Evolutionary conservation across 1,140 invertebrate species (phyloP).

Genomic region (Platorchestia sp.): DNA sequence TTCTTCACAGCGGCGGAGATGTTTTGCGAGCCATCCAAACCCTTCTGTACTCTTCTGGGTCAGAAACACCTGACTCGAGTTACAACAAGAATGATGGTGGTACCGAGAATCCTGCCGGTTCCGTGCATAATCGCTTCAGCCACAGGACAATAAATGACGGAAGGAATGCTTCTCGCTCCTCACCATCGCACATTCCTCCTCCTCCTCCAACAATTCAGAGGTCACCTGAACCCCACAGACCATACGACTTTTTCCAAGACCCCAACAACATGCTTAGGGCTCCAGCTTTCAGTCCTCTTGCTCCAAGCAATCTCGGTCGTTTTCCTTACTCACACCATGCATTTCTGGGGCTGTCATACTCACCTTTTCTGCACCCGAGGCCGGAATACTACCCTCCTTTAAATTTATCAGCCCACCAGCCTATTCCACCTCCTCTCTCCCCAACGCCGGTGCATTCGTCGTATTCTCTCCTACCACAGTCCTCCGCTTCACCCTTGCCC

Average conservation of each 20-base stretch:
- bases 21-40: slow-evolving; percentile 92
- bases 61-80: slow-evolving; percentile 16
- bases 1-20: slow-evolving; percentile 83
- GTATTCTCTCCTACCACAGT: slow-evolving; percentile 48
- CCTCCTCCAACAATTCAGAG: slow-evolving; percentile 30
- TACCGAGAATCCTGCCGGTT: background rate
- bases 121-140: slow-evolving; percentile 54
- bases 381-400: slow-evolving; percentile 66
- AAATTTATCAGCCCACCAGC: slow-evolving; percentile 62
- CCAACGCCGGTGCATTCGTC: slow-evolving; percentile 28
- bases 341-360: slow-evolving; percentile 63
- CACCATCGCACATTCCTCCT: slow-evolving; percentile 60
- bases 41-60: slow-evolving; percentile 79
- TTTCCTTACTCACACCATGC: slow-evolving; percentile 66
- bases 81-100: background rate
- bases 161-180: slow-evolving; percentile 42
- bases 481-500: slow-evolving; percentile 59
- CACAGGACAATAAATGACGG: slow-evolving; percentile 58
- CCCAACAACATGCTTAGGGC: slow-evolving; percentile 59
- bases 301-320: slow-evolving; percentile 60
- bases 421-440: slow-evolving; percentile 16
- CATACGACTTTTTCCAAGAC: slow-evolving; percentile 63
- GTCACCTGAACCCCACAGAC: slow-evolving; percentile 57
- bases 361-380: slow-evolving; percentile 65
- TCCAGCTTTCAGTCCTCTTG: slow-evolving; percentile 62